Evolutionary conservation across 2,113 vertebrate species (phyloP), one percentile per base, ranked within the genome.

Genomic region (Haplotaxodon microlepis): DNA sequence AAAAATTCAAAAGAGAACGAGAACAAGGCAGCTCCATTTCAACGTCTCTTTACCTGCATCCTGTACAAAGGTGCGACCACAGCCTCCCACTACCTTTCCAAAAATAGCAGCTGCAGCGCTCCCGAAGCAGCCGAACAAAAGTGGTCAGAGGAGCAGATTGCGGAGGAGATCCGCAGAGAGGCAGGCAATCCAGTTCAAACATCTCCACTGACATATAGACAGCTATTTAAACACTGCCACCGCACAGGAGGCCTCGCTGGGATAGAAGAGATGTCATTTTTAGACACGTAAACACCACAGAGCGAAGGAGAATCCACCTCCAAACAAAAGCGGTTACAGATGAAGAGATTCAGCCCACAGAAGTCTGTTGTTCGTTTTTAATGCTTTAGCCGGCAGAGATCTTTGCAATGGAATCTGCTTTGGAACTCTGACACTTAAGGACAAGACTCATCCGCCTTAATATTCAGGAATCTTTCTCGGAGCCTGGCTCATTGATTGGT

Each of bases 1-100:
- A 29, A 45, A 61, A 31, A 84, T 1, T 29, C 61, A 42, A 38
- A 42, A 76, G 73, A 51, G 27, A 50, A 8, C 2, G 2, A 50
- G 83, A 71, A 40, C 79, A 12, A 34, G 84, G 21, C 4, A 76
- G 19, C 86, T 63, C 27, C 12, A 29, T 89, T 90, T 89, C 87
- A 94, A 94, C 24, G 84, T 54, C 92, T 92, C 88, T 91, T 84
- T 91, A 95, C 95, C 94, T 95, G 94, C 89, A 91, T 96, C 92
- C 91, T 84, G 90, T 92, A 82, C 89, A 93, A 94, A 95, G 96
- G 95, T 96, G 95, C 93, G 95, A 95, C 92, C 95, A 87, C 94
- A 92, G 89, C 93, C 94, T 95, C 95, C 96, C 92, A 96, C 95
- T 69, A 87, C 82, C 80, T 73, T 83, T 91, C 93, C 93, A 92